phyloP scores from a whole-genome alignment of 2,888 invertebrate genomes.

The Cephonodes hylas region DNA sequence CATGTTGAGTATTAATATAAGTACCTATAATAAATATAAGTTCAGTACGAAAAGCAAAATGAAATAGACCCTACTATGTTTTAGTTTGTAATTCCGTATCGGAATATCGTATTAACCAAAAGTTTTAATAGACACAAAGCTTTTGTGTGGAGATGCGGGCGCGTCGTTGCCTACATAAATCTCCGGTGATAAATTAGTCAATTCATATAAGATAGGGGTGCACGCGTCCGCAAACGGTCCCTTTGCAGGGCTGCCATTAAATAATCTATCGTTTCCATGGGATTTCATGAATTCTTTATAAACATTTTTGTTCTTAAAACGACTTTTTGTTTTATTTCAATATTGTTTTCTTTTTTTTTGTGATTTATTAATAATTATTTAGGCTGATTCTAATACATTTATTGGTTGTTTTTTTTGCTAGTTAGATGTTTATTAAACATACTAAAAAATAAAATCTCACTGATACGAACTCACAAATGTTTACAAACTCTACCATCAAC shows the following conservation, averaged over 20 bases:
- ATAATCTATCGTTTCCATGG: slow-evolving; percentile 50
- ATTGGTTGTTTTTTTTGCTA: too few species aligned
- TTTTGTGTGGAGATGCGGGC: slow-evolving; percentile 45
- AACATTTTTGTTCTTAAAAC: slow-evolving; percentile 21
- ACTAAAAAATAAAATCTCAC: background rate
- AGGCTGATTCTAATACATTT: background rate
- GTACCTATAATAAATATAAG: too few species aligned
- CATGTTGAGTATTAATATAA: too few species aligned
- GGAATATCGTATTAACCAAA: background rate
- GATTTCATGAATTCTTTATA: slow-evolving; percentile 48
- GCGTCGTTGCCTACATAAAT: slow-evolving; percentile 63
- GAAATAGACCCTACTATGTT: background rate
- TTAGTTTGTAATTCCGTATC: background rate
- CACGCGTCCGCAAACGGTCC: slow-evolving; percentile 38
- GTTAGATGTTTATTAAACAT: background rate
- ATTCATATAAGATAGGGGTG: slow-evolving; percentile 63
- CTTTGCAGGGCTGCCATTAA: slow-evolving; percentile 44
- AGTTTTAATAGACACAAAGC: background rate
- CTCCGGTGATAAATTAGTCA: slow-evolving; percentile 67
- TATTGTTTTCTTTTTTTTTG: too few species aligned
- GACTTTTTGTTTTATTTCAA: too few species aligned
- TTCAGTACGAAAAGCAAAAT: background rate
- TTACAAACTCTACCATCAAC: background rate
- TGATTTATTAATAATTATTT: too few species aligned
- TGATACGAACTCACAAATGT: background rate